These are phyloP conservation scores for Puntigrus tetrazona DNA, from an alignment of 2,113 vertebrate species.

Conservation along the genomic window DNA sequence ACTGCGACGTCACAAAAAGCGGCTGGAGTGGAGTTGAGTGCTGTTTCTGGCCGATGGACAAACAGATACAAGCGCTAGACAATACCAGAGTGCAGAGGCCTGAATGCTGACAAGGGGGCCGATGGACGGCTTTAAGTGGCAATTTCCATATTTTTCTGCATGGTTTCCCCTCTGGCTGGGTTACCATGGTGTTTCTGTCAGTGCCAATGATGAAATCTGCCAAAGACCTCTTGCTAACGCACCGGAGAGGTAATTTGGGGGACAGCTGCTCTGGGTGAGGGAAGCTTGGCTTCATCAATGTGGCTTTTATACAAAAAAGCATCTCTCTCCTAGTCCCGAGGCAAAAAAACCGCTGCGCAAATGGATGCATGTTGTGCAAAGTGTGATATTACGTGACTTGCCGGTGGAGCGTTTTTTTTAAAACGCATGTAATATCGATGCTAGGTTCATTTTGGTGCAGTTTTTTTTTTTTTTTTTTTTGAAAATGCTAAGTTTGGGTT, in stretches of 20 bases:
- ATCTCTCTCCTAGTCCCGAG: background rate
- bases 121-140: conserved; percentile 63
- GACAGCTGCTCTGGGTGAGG: conserved; percentile 47
- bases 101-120: conserved; percentile 54
- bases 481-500: background rate
- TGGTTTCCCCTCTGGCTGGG: conserved; percentile 61
- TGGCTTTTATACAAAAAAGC: conserved; percentile 38
- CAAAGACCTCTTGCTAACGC: conserved; percentile 60
- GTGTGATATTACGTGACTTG: conserved; percentile 12
- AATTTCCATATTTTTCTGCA: conserved; percentile 69
- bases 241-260: conserved; percentile 64
- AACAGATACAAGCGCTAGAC: conserved; percentile 34
- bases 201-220: conserved; percentile 62
- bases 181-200: conserved; percentile 59
- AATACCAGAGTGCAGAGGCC: conserved; percentile 31
- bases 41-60: conserved; percentile 6
- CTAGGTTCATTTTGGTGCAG: background rate
- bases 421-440: background rate
- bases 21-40: background rate
- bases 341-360: background rate
- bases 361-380: conserved; percentile 12
- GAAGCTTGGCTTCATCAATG: conserved; percentile 30
- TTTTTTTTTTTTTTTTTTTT: too few relatives aligned
- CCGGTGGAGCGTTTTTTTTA: background rate
- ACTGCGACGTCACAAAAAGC: background rate